These are phyloP conservation scores for Neogobius melanostomus DNA, from an alignment of 2,113 vertebrate genomes.

Conservation along the genomic window DNA sequence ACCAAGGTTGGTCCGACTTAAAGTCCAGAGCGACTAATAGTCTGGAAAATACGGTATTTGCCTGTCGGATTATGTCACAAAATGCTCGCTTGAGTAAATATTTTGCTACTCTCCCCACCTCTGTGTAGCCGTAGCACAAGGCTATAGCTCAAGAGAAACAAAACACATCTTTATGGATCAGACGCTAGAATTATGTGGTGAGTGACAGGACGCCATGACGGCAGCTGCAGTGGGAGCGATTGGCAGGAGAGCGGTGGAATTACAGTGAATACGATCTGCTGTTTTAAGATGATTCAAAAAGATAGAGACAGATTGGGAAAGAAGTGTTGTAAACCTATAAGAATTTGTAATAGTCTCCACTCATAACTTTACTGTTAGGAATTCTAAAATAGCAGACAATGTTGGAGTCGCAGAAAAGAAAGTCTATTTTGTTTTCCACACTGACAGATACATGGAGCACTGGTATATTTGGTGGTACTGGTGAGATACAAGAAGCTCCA, in stretches of 20 bases:
- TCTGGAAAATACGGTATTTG: no score
- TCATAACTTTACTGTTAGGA: not conserved
- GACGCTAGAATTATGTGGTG: conserved; percentile 23
- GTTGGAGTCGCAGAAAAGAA: not conserved
- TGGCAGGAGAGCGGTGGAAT: conserved; percentile 12
- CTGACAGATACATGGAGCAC: conserved; percentile 2
- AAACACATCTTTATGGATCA: conserved; percentile 32
- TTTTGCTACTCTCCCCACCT: no score
- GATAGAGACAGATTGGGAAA: not conserved
- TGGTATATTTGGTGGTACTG: conserved; percentile 23
- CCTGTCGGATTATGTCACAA: no score
- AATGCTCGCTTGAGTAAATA: no score
- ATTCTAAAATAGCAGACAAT: no score
- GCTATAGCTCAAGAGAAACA: conserved; percentile 10
- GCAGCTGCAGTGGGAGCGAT: conserved; percentile 19
- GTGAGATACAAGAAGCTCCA: conserved; percentile 55
- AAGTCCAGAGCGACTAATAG: no score
- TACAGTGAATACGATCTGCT: not conserved
- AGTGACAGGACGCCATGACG: conserved; percentile 21
- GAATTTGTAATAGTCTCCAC: not conserved
- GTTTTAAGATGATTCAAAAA: not conserved
- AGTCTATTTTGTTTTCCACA: not conserved
- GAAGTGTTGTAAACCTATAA: no score
- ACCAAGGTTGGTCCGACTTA: no score
- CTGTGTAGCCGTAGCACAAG: not conserved